Base-by-base conservation (phyloP, 2,888 invertebrate species). In the Scelioninae gen. 1 region DNA sequence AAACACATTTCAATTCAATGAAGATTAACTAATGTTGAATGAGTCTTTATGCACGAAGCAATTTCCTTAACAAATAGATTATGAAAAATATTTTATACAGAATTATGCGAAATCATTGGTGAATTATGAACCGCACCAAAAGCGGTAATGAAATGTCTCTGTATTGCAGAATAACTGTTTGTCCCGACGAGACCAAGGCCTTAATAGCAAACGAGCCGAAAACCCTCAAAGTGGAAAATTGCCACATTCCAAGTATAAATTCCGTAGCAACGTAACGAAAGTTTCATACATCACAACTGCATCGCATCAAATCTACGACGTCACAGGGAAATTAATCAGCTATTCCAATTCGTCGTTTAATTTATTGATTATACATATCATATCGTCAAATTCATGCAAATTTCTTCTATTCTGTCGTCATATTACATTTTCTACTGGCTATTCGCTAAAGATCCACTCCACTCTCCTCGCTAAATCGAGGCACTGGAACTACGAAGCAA, bases 131-230 rank as follows among this genome's bases (percentile, higher is more conserved):
- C 72, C 60, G 47, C 58, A 51, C 23, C n/a, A 65, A 43, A 43
- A 4, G 51, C 29, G 68, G n/a, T 63, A 80, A 66, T 62, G 65
- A 80, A 62, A 68, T 80, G 56, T 53, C 60, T 68, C 40, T 60
- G n/a, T 84, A 38, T 77, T 80, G 5, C 93, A 95, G 95, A 38
- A 93, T 95, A 62, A 95, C 95, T 10, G 94, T 96, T 3, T 96
- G 96, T 88, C 95, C 96, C 0, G 94, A 95, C 87, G 92, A 93
- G 77, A 93, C 94, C 62, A 94, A 94, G 84, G 94, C 95, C 0
- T 93, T 96, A n/a, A 93, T 96, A 7, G 94, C 95, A 5, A 95
- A 95, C 71, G 93, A 94, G 79, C 94, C 95, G 2, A 93, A 93
- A 87, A 87, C 92, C 45, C 87, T 94, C 86, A 91, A 87, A 5